phyloP scores from a whole-genome alignment of 2,797 vertebrate species.

The Rhadinocentrus ornatus region DNA sequence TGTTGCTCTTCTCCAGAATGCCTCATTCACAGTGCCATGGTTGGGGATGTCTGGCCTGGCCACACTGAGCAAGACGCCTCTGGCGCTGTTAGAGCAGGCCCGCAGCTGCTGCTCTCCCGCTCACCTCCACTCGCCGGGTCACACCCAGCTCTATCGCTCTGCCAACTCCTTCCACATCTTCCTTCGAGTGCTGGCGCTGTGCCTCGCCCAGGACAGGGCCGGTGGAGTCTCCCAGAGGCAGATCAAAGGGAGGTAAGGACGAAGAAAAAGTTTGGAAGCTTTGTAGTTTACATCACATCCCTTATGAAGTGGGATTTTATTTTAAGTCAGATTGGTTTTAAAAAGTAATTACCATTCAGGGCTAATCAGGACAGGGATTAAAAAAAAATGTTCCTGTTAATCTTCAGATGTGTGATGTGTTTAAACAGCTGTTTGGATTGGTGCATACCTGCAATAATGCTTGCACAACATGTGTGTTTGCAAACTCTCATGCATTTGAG shows the following conservation, averaged over 20 bases:
- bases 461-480: constrained; percentile 67
- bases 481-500: constrained; percentile 57
- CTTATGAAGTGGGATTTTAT: constrained; percentile 4
- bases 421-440: constrained; percentile 54
- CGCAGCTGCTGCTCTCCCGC: constrained; percentile 85
- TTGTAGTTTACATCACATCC: constrained; percentile 31
- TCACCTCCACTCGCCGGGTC: constrained; percentile 69
- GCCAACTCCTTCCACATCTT: constrained; percentile 95
- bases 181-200: constrained; percentile 89
- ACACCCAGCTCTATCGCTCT: constrained; percentile 86
- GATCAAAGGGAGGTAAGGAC: constrained; percentile 94
- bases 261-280: constrained; percentile 26
- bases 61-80: constrained; percentile 86
- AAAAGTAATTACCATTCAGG: constrained; percentile 46
- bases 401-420: constrained; percentile 53
- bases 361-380: constrained; percentile 41
- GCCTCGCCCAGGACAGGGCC: constrained; percentile 85
- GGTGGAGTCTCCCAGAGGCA: constrained; percentile 93
- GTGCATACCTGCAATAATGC: constrained; percentile 51
- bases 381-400: constrained; percentile 34
- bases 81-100: constrained; percentile 88
- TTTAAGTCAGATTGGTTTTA: constrained; percentile 21
- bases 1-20: constrained; percentile 80
- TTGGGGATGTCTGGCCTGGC: constrained; percentile 89
- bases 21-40: constrained; percentile 91